These are phyloP conservation scores for Cyanoderma ruficeps DNA, from an alignment of 2,113 vertebrate species.

Conservation along the genomic window DNA sequence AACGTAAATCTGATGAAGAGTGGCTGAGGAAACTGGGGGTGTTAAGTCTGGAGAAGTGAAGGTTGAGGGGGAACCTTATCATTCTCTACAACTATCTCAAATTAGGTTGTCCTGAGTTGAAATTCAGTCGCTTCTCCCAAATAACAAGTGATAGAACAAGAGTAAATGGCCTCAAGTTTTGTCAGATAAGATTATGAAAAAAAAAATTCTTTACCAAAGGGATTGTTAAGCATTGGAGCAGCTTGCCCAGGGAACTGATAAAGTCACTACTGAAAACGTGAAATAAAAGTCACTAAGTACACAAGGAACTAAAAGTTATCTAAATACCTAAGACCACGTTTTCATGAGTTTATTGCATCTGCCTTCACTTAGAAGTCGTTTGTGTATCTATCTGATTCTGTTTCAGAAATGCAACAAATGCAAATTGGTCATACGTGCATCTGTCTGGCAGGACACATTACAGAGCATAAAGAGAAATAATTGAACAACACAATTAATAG, in stretches of 20 bases:
- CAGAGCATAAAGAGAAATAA: background rate
- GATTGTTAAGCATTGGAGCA: background rate
- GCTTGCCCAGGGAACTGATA: background rate
- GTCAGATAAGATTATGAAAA: background rate
- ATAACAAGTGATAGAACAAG: rapidly evolving
- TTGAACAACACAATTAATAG: background rate
- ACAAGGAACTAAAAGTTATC: background rate
- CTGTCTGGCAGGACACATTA: background rate
- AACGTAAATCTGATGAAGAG: background rate
- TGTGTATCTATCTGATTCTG: background rate
- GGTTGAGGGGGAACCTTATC: rapidly evolving
- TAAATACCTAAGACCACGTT: background rate
- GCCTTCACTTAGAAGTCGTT: background rate
- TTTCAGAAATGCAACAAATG: background rate
- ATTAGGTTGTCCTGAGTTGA: background rate
- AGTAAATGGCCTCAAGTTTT: background rate
- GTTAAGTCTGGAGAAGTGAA: background rate
- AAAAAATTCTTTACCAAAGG: background rate
- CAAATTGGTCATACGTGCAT: background rate
- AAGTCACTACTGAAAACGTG: background rate
- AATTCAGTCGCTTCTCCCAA: background rate
- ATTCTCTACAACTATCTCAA: background rate
- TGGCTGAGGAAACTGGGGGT: background rate
- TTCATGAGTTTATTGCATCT: background rate
- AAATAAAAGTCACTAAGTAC: background rate